Evolutionary conservation across 1,140 invertebrate genomes (phyloP), one percentile per base, ranked within the genome.

Genomic region (Ooceraea biroi): DNA sequence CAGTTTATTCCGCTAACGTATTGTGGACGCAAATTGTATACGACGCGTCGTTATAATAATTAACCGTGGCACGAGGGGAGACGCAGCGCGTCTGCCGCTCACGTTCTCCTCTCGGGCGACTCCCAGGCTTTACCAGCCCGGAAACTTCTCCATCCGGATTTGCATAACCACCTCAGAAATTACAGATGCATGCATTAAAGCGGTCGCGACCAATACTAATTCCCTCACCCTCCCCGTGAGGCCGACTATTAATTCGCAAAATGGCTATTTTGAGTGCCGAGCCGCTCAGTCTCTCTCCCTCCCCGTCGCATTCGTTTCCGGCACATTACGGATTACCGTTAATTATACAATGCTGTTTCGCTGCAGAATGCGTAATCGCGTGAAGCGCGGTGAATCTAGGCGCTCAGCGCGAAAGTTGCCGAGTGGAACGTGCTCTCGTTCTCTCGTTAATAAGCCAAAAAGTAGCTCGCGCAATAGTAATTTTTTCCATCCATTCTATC

Each of bases 151-250:
- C 82, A 74, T 61, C 68, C 44, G 57, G 52, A 92, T 92, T 92
- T 91, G 87, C 91, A 92, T 91, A 92, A 91, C 87, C 85, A 91
- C 86, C 85, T 89, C 86, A 90, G 90, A 91, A 91, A 91, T 92
- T 92, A 86, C 89, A 90, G 83, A 88, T 72, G 61, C 69, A 84
- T 80, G 66, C 83, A 85, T 89, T 91, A 86, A 90, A 84, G 85
- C 83, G 68, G 82, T 84, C 84, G 65, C 82, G 69, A 52, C 76
- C 72, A 76, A 83, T 82, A 86, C 86, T 90, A 89, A 89, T 91
- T 78, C 72, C 84, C 84, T 36, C 60, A 36, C 7, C 36, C 36
- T 7, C 7, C 36, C 36, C 7, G 36, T 3, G 36, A 7, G 72
- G 58, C 66, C 68, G 77, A 83, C 66, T 82, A 90, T 90, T 90